Percentiles rank a stretch among this genome's conserved stretches.
phyloP scores from a whole-genome alignment of 2,797 vertebrate species.

The Ctenochaetus hawaiiensis region DNA sequence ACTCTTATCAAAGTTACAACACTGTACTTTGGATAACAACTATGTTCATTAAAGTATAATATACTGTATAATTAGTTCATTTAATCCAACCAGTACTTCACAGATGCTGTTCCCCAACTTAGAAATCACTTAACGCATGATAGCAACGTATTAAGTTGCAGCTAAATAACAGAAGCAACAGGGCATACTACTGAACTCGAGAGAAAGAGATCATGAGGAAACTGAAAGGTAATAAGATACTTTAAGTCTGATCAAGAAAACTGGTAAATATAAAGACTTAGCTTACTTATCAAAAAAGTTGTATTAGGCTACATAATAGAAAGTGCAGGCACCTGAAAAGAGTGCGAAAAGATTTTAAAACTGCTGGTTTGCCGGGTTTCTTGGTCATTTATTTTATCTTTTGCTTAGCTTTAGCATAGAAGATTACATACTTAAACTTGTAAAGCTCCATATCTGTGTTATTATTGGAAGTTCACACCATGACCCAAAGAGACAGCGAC shows the following conservation, averaged over 20 bases:
- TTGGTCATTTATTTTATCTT: slow-evolving; percentile 55
- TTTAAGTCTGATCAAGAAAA: slow-evolving; percentile 43
- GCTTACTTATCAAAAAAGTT: slow-evolving; percentile 68
- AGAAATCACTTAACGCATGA: slow-evolving; percentile 45
- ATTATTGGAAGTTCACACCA: slow-evolving; percentile 32
- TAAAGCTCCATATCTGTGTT: slow-evolving; percentile 42
- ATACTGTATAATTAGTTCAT: slow-evolving; percentile 49
- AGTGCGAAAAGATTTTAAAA: slow-evolving; percentile 68
- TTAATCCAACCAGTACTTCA: slow-evolving; percentile 60
- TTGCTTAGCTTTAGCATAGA: slow-evolving; percentile 53
- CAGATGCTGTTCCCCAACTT: slow-evolving; percentile 55
- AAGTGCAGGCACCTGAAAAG: slow-evolving; percentile 78
- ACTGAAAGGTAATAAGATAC: slow-evolving; percentile 43
- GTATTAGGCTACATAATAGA: slow-evolving; percentile 78
- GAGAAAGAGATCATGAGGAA: slow-evolving; percentile 51
- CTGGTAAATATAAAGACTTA: slow-evolving; percentile 57
- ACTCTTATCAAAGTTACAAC: slow-evolving; percentile 54
- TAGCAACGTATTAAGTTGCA: slow-evolving; percentile 47
- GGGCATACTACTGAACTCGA: slow-evolving; percentile 43
- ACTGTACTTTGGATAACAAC: slow-evolving; percentile 72
- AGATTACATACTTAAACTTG: slow-evolving; percentile 32
- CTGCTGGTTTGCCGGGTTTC: slow-evolving; percentile 75
- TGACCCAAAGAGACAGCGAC: slow-evolving; percentile 22
- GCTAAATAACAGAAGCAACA: slow-evolving; percentile 63
- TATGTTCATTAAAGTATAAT: slow-evolving; percentile 68